These are phyloP conservation scores for Salvator merianae DNA, from an alignment of 2,113 vertebrate species.

Conservation along the genomic window DNA sequence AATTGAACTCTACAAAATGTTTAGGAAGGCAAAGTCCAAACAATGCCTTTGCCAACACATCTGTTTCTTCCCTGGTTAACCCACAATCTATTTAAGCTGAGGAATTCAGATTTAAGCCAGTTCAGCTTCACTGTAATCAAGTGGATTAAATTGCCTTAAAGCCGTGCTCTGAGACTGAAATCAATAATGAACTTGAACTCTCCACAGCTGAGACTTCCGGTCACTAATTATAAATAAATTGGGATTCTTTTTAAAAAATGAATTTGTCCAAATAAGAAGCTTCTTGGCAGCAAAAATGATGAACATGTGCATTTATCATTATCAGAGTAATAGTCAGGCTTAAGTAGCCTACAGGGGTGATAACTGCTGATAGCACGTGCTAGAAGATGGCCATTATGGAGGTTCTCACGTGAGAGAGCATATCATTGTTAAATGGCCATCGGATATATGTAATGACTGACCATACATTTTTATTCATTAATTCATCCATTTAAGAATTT, in stretches of 20 bases:
- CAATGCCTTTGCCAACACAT: slow-evolving; percentile 2
- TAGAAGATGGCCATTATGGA: neutral
- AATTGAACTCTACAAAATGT: neutral
- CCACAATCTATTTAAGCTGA: slow-evolving; percentile 16
- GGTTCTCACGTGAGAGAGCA: neutral
- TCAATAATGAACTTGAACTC: neutral
- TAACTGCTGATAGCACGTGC: no score
- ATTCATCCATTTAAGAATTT: no score
- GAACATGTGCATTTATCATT: neutral
- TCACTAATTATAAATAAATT: neutral
- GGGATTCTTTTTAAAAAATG: neutral
- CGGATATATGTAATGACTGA: no score
- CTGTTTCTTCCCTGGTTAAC: neutral
- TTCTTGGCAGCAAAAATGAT: neutral
- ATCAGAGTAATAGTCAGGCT: neutral
- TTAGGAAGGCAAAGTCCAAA: neutral
- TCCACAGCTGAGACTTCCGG: neutral
- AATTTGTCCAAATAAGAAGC: no score
- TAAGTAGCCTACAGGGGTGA: no score
- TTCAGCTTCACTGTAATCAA: slow-evolving; percentile 17
- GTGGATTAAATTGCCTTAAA: slow-evolving; percentile 10
- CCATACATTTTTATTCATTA: no score
- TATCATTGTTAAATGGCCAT: no score
- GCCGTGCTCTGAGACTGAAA: neutral
- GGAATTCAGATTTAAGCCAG: neutral